Conservation (phyloP, 2,888 invertebrate genomes). For the Cheilosia impressa region DNA sequence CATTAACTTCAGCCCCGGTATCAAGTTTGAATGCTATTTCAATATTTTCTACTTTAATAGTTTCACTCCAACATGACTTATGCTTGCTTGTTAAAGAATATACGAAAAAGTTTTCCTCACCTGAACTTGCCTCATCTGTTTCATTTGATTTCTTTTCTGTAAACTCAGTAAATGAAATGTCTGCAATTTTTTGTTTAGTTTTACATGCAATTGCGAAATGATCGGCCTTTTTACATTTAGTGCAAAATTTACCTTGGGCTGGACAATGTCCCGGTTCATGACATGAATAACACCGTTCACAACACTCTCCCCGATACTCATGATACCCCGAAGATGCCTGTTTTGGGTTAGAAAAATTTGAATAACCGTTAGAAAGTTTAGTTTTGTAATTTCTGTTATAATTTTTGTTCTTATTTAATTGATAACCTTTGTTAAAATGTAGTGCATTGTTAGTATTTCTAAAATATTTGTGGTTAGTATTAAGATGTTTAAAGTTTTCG, state of each 20-base stretch:
- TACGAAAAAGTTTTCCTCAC: conserved; percentile 25
- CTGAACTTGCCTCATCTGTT: conserved; percentile 11
- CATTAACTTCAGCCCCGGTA: conserved; percentile 25
- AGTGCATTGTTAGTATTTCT: conserved; percentile 10
- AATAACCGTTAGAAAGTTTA: conserved; percentile 1
- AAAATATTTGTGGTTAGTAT: conserved; percentile 5
- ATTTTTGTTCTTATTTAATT: conserved; percentile 11
- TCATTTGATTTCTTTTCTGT: neutral
- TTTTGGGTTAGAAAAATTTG: conserved; percentile 12
- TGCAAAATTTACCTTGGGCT: neutral
- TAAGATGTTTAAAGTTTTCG: conserved; percentile 1
- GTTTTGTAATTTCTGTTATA: conserved; percentile 1
- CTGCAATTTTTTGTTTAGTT: conserved; percentile 6
- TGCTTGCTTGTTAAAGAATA: conserved; percentile 4
- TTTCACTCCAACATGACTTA: conserved; percentile 11
- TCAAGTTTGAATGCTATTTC: conserved; percentile 21
- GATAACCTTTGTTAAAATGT: conserved; percentile 3
- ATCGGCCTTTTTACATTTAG: conserved; percentile 18
- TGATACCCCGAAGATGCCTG: neutral
- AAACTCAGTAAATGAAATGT: neutral
- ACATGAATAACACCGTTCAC: conserved; percentile 14
- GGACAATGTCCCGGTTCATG: conserved; percentile 6
- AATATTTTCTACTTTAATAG: too few species aligned
- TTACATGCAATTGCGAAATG: conserved; percentile 25
- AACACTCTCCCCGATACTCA: conserved; percentile 20